Evolutionary conservation across 2,888 invertebrate genomes (phyloP).

Genomic region (Conomelus anceps): DNA sequence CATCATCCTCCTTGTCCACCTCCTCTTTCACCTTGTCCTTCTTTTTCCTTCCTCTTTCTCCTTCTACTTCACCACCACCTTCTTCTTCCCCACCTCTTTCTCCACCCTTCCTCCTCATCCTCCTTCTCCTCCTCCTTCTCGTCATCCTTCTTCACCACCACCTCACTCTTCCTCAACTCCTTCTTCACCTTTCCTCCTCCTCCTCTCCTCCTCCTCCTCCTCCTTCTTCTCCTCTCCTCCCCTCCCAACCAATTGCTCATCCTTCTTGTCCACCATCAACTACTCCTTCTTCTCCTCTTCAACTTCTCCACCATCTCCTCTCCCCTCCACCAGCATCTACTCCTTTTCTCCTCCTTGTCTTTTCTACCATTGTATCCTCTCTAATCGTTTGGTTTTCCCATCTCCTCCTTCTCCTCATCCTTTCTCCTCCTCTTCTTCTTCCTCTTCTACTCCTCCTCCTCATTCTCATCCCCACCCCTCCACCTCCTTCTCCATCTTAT

Average conservation of each 20-base stretch:
- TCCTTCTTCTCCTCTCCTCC: not conserved
- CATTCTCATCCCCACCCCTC: too few species aligned
- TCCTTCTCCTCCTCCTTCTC: not conserved
- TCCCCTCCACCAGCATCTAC: not conserved
- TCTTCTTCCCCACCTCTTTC: not conserved
- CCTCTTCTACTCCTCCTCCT: too few species aligned
- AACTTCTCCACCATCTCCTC: too few species aligned
- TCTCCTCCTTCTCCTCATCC: not conserved
- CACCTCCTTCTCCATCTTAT: too few species aligned
- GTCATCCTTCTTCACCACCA: not conserved
- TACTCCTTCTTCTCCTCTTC: not conserved
- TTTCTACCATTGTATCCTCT: not conserved
- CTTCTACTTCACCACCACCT: not conserved
- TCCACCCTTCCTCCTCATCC: not conserved
- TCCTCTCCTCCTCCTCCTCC: conserved; percentile 13
- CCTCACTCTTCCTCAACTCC: not conserved
- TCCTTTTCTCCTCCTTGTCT: not conserved
- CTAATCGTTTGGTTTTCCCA: not conserved
- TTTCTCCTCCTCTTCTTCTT: too few species aligned
- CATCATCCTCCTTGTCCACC: not conserved
- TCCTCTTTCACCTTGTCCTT: conserved; percentile 5
- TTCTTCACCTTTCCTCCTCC: not conserved
- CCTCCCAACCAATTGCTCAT: not conserved
- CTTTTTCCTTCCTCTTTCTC: conserved; percentile 19
- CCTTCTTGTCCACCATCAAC: not conserved